Evolutionary conservation across 37 sponge, comb jelly and placozoan species (phyloP).

Genomic region (Oopsacas minuta): DNA sequence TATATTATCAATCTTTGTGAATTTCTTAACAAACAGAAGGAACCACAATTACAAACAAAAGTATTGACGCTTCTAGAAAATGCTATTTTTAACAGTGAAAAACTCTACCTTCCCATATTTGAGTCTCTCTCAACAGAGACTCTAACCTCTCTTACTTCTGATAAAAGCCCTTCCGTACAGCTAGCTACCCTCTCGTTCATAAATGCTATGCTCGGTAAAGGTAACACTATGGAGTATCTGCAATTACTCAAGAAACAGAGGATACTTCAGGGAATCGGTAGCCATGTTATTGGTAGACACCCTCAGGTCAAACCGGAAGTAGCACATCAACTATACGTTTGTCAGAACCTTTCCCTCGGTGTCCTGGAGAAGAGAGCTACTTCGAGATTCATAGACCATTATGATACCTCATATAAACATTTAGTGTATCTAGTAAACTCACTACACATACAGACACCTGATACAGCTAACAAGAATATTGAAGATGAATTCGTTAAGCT

Average conservation of each 20-base stretch:
- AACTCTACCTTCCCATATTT: conserved; percentile 29
- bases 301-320: conserved; percentile 42
- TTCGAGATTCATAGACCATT: conserved; percentile 22
- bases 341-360: conserved; percentile 48
- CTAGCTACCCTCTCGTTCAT: conserved; percentile 50
- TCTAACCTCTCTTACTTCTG: conserved; percentile 27
- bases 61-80: conserved; percentile 54
- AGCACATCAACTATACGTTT: conserved; percentile 64
- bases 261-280: conserved; percentile 16
- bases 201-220: conserved; percentile 55
- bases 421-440: conserved; percentile 20
- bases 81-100: conserved; percentile 37
- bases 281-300: conserved; percentile 20
- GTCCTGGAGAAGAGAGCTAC: conserved; percentile 40
- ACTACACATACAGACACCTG: conserved; percentile 48
- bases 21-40: conserved; percentile 38
- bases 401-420: background rate
- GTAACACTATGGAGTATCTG: conserved; percentile 28
- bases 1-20: conserved; percentile 64
- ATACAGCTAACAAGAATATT: conserved; percentile 5
- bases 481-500: conserved; percentile 69
- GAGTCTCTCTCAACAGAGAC: conserved; percentile 28
- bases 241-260: conserved; percentile 20
- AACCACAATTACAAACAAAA: conserved; percentile 31
- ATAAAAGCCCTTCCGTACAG: conserved; percentile 31